Conservation (phyloP, 2,888 invertebrate species). For the Lepas anatifera region DNA sequence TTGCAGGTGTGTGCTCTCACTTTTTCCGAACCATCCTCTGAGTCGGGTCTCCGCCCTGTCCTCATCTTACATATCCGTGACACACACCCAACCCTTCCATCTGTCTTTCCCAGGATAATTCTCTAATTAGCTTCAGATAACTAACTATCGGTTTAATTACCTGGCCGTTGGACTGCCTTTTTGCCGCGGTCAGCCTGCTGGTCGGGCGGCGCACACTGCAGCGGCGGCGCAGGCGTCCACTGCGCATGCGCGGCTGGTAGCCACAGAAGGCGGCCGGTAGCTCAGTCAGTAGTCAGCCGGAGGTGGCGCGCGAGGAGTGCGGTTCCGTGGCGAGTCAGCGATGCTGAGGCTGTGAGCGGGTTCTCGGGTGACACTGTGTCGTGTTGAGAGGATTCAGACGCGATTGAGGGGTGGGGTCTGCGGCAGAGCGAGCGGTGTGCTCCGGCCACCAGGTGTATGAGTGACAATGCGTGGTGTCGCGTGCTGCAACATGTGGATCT, state of each 20-base stretch:
- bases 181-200: not conserved
- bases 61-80: too few relatives aligned
- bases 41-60: not conserved
- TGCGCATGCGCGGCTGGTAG: constrained; percentile 9
- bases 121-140: constrained; percentile 9
- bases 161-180: not conserved
- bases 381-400: too few relatives aligned
- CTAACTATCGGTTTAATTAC: constrained; percentile 12
- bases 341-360: too few relatives aligned
- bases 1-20: too few relatives aligned
- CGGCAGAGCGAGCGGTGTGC: not conserved
- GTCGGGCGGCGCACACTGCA: not conserved
- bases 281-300: not conserved
- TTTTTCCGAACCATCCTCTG: not conserved
- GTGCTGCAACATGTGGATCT: not conserved
- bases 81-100: not conserved
- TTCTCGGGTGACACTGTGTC: too few relatives aligned
- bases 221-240: not conserved
- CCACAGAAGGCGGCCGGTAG: not conserved
- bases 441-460: not conserved
- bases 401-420: not conserved
- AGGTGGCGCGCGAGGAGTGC: too few relatives aligned
- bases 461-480: not conserved
- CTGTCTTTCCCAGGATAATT: constrained; percentile 7
- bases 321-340: too few relatives aligned